A percentile compares a stretch with the other conserved stretches of the same genome.
phyloP scores from a whole-genome alignment of 1,140 invertebrate species.

The Homalodisca vitripennis region DNA sequence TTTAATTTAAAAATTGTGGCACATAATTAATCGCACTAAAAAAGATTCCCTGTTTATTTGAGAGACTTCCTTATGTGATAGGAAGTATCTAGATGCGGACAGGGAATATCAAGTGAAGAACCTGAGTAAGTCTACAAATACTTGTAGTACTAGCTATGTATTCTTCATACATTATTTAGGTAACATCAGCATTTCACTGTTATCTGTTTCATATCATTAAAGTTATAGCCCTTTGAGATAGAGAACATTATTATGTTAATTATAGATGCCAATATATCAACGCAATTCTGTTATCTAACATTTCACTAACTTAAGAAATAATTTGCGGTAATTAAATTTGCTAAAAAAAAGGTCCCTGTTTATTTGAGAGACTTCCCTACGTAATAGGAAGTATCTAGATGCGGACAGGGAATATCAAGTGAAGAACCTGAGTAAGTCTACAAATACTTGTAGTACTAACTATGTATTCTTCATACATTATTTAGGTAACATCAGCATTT shows the following conservation, averaged over 20 bases:
- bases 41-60: slow-evolving; percentile 1
- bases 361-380: slow-evolving; percentile 10
- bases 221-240: too few relatives aligned
- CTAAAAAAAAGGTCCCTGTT: too few relatives aligned
- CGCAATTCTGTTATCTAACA: too few relatives aligned
- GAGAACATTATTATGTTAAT: neutral
- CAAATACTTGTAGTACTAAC: neutral
- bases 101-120: neutral
- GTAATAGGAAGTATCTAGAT: slow-evolving; percentile 5
- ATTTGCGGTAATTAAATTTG: too few relatives aligned
- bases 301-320: too few relatives aligned
- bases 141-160: neutral
- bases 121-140: neutral
- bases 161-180: neutral
- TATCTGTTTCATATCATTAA: too few relatives aligned
- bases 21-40: too few relatives aligned
- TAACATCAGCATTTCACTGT: too few relatives aligned
- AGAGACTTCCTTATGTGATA: neutral
- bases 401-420: slow-evolving; percentile 8
- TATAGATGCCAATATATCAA: too few relatives aligned
- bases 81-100: neutral
- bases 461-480: slow-evolving; percentile 8
- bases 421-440: neutral
- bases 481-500: too few relatives aligned
- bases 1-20: too few relatives aligned